These are phyloP conservation scores for Linnaemya vulpina DNA, from an alignment of 2,888 invertebrate genomes.

Conservation along the genomic window DNA sequence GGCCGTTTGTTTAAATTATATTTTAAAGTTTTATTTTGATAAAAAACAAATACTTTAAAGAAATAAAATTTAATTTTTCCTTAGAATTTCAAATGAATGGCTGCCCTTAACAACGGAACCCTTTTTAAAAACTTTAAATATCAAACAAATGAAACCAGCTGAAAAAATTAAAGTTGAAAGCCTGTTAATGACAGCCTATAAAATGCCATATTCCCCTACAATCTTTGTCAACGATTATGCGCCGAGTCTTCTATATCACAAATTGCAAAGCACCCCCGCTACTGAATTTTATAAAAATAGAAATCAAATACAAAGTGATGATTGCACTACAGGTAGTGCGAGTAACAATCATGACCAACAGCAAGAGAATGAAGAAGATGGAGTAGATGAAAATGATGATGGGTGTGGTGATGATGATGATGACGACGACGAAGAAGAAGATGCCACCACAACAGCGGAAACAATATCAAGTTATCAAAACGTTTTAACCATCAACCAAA, in stretches of 20 bases:
- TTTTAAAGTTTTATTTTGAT: not conserved
- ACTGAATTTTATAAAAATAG: not conserved
- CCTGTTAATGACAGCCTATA: slow-evolving; percentile 79
- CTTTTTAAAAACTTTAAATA: slow-evolving; percentile 85
- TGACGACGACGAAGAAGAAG: slow-evolving; percentile 66
- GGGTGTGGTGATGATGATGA: slow-evolving; percentile 73
- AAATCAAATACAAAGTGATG: not conserved
- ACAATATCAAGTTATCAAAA: slow-evolving; percentile 78
- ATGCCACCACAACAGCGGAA: slow-evolving; percentile 74
- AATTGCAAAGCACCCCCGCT: slow-evolving; percentile 7
- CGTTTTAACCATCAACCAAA: slow-evolving; percentile 78
- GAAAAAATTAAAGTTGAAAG: slow-evolving; percentile 81
- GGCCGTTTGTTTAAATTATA: no score
- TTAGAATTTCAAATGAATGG: slow-evolving; percentile 94
- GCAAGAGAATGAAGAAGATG: slow-evolving; percentile 44
- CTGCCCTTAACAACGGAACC: slow-evolving; percentile 88
- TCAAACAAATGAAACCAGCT: slow-evolving; percentile 80
- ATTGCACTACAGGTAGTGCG: slow-evolving; percentile 50
- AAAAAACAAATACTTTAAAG: not conserved
- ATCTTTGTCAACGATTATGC: slow-evolving; percentile 78
- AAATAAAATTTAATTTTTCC: slow-evolving; percentile 69
- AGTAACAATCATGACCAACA: not conserved
- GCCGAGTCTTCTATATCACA: slow-evolving; percentile 63
- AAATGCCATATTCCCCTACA: slow-evolving; percentile 80
- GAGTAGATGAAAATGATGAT: slow-evolving; percentile 74